Evolutionary conservation across 2,888 invertebrate species (phyloP), one percentile per base, ranked within the genome.

Genomic region (Rhogogaster chlorosoma): DNA sequence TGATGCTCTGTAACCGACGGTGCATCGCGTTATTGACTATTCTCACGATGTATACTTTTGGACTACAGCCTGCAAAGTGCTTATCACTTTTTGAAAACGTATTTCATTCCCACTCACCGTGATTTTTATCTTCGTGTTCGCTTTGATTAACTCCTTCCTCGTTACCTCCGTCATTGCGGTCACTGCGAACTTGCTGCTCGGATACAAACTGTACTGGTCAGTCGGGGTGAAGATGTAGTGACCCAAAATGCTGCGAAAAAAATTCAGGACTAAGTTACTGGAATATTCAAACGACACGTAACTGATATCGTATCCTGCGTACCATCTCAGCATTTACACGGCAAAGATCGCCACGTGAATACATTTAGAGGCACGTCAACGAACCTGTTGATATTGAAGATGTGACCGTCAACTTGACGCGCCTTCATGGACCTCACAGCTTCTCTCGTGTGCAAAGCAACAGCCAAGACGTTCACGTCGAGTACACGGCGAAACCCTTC

Each of bases 371-470:
- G 5, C 82, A 10, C 26, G 29, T n/a, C 12, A 22, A 84, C 57
- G 12, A 38, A 95, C 96, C 96, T 96, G 91, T 95, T 95, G 84
- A 96, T 94, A 83, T 95, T 94, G 82, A 96, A 93, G 86, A 96
- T 95, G 87, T 96, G 96, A 0, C 95, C 96, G 67, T 94, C 94
- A 0, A 93, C 92, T 1, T 93, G 92, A 57, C 93, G 92, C 38
- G 93, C 93, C 45, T 93, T 93, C 95, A 96, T 95, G 0, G 94
- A 93, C 84, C 94, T 94, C 0, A 95, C 89, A 0, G 95, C 94
- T 90, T 96, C 95, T 67, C 95, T 93, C 4, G 95, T 93, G 87
- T 95, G 95, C 22, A 95, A 93, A 45, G 95, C 94, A 0, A 95
- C 92, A 0, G 94, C 95, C 49, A 96, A 90, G 0, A 96, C 94